These are phyloP conservation scores for Sturmia bella DNA, from an alignment of 2,888 invertebrate genomes.

Conservation along the genomic window DNA sequence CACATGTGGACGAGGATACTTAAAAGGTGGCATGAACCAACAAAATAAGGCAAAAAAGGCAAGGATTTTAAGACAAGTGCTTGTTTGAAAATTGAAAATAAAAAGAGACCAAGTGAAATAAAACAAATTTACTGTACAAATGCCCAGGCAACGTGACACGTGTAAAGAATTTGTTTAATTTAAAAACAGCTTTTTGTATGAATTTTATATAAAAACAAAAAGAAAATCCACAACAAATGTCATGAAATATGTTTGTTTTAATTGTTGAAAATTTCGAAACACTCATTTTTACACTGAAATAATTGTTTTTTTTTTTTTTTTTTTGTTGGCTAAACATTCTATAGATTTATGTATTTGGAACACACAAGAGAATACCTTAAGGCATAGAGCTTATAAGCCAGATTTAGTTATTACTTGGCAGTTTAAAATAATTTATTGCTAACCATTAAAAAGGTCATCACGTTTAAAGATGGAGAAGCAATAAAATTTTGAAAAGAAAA, in stretches of 20 bases:
- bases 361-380: background rate
- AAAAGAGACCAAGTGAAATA: background rate
- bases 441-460: slow-evolving; percentile 2
- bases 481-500: too few species aligned
- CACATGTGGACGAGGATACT: background rate
- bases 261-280: too few species aligned
- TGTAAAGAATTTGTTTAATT: slow-evolving; percentile 15
- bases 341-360: slow-evolving; percentile 14
- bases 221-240: too few species aligned
- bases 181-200: background rate
- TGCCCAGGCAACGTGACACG: slow-evolving; percentile 28
- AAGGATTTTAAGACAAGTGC: slow-evolving; percentile 26
- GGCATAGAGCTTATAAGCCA: background rate
- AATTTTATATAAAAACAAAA: too few species aligned
- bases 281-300: too few species aligned
- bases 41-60: slow-evolving; percentile 29
- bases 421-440: slow-evolving; percentile 1
- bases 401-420: background rate
- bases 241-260: too few species aligned
- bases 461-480: too few species aligned
- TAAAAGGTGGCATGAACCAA: background rate
- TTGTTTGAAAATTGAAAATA: slow-evolving; percentile 12
- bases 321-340: too few species aligned
- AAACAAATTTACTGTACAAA: background rate
- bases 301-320: too few species aligned